These are phyloP conservation scores for Norana najaformis DNA, from an alignment of 2,888 invertebrate species.

Conservation along the genomic window DNA sequence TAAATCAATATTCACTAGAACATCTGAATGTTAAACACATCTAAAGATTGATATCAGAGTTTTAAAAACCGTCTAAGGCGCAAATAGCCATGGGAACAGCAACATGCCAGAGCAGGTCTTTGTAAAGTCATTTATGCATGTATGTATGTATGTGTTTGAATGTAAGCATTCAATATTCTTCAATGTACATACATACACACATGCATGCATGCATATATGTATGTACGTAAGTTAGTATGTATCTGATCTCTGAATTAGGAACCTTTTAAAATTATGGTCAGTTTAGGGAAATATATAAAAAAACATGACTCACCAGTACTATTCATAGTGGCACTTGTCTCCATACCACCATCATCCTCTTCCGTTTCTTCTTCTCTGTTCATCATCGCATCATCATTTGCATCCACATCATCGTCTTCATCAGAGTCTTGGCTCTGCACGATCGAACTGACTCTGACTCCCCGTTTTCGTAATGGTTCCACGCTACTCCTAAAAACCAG, in stretches of 20 bases:
- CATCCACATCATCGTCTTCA: not conserved
- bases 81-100: too few relatives aligned
- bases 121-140: not conserved
- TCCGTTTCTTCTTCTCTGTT: conserved; percentile 14
- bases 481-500: not conserved
- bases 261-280: not conserved
- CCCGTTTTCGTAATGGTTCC: not conserved
- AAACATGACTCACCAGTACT: not conserved
- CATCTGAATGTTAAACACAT: not conserved
- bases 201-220: too few relatives aligned
- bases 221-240: not conserved
- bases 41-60: too few relatives aligned
- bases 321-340: not conserved
- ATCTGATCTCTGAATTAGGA: not conserved
- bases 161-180: too few relatives aligned
- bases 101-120: too few relatives aligned
- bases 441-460: not conserved
- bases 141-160: too few relatives aligned
- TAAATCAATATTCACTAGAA: not conserved
- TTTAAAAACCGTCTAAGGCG: too few relatives aligned
- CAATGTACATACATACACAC: too few relatives aligned
- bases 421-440: not conserved
- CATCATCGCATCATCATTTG: not conserved
- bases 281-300: not conserved
- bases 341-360: not conserved